Percentiles rank a stretch among this genome's conserved stretches.
These are phyloP conservation scores for Dasyornis broadbenti DNA, from an alignment of 2,113 vertebrate genomes.

Conservation along the genomic window DNA sequence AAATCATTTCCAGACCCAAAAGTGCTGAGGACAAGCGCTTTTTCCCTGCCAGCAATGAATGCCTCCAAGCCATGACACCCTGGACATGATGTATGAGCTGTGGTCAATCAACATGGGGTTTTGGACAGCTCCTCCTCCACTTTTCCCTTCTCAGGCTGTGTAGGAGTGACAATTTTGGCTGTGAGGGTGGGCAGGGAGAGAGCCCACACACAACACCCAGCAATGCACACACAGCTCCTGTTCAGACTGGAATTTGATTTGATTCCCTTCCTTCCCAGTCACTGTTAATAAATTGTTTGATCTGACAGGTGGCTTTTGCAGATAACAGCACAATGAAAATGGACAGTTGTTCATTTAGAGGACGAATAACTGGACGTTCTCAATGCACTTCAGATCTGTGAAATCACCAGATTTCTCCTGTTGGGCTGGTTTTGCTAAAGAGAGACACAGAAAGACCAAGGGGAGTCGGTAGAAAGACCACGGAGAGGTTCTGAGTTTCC, in stretches of 20 bases:
- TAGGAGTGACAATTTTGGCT: not conserved
- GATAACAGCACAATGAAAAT: not conserved
- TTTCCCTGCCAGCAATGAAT: not conserved
- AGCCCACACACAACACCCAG: not conserved
- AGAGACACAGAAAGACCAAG: not conserved
- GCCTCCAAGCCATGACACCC: not conserved
- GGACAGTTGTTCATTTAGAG: not conserved
- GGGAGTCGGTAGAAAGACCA: not conserved
- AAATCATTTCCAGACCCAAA: not conserved
- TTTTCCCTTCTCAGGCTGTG: not conserved
- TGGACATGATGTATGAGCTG: not conserved
- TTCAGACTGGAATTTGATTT: not conserved
- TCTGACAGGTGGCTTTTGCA: not conserved
- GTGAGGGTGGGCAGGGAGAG: not conserved
- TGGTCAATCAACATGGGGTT: not conserved
- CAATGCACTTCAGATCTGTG: not conserved
- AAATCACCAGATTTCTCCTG: not conserved
- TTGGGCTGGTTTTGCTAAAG: not conserved
- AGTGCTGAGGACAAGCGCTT: not conserved
- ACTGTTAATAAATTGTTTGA: not conserved
- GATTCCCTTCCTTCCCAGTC: not conserved
- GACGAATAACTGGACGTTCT: not conserved
- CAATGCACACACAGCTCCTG: fast-evolving
- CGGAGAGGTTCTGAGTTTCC: not conserved
- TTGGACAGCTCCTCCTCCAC: not conserved